Evolutionary conservation across 2,113 vertebrate genomes (phyloP).

Genomic region (Phycodurus eques): DNA sequence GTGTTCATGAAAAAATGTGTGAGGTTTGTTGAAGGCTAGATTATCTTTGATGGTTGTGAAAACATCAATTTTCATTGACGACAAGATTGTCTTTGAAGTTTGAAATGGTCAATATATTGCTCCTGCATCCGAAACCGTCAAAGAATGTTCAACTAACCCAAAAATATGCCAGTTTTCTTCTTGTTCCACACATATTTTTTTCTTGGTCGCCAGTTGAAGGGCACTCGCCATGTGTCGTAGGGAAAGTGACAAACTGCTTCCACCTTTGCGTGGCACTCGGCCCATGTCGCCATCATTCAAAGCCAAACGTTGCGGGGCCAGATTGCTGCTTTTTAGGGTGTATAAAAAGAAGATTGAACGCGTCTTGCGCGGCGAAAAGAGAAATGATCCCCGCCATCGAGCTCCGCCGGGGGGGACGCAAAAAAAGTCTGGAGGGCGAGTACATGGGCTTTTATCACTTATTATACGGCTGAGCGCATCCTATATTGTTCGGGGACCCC

Average conservation of each 20-base stretch:
- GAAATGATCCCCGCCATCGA: constrained; percentile 23
- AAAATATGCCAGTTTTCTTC: not conserved
- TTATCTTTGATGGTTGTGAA: too few relatives aligned
- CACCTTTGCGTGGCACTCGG: constrained; percentile 20
- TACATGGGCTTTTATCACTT: constrained; percentile 69
- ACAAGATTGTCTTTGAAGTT: too few relatives aligned
- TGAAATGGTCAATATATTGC: too few relatives aligned
- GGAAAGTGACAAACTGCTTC: constrained; percentile 21
- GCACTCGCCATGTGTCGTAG: not conserved
- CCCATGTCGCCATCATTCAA: constrained; percentile 13
- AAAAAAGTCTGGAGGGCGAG: constrained; percentile 49
- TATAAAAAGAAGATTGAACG: constrained; percentile 25
- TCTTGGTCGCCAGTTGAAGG: not conserved
- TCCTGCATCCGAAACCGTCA: not conserved
- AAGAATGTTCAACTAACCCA: not conserved
- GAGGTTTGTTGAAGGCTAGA: too few relatives aligned
- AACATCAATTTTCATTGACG: too few relatives aligned
- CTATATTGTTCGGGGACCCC: constrained; percentile 59
- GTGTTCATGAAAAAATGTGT: too few relatives aligned
- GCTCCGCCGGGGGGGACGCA: constrained; percentile 36
- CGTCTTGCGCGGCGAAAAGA: constrained; percentile 20
- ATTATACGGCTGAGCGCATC: constrained; percentile 64
- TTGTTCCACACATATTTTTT: not conserved
- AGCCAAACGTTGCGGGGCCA: not conserved
- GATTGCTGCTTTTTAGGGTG: constrained; percentile 4